Base-by-base conservation (phyloP, 2,888 invertebrate genomes). In the Pristionchus maxplancki region DNA sequence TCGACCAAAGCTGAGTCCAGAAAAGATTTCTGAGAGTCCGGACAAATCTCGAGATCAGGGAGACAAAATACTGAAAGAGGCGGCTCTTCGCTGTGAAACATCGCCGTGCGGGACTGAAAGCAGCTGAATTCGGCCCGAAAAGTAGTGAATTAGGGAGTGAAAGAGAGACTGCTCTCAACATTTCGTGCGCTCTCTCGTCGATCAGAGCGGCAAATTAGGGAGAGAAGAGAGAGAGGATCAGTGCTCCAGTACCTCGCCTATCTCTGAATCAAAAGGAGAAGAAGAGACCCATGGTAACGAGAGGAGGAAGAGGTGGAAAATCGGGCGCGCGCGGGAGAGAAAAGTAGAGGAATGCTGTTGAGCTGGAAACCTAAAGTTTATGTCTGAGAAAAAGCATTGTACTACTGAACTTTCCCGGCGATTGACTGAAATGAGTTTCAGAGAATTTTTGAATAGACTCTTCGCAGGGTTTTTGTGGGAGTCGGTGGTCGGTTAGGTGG, bases 211-310 rank as follows among this genome's bases (percentile, higher is more conserved):
- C n/a, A n/a, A n/a, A 44, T 44, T 44, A 71, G 71, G 37, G 28
- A 71, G 71, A 28, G 71, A 37, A 78, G 37, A 78, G 34, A 48
- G 78, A 78, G 40, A 40, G 40, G 20, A 28, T 8, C 15, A 40
- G 82, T 50, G 82, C 48, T 28, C 37, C 31, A 24, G 82, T 50
- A 48, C 44, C 78, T 0, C 71, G 71, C 37, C 37, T 37, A 37
- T 34, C 64, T 71, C 37, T 24, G 71, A 64, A 64, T 64, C 64
- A 64, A 64, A 64, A 78, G n/a, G 44, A 50, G 82, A 82, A 40
- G 82, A 37, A 81, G 81, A 81, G 44, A 24, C n/a, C 34, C 37
- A 37, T 37, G 31, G 28, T 83, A 58, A n/a, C 24, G 31, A 83
- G 58, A 58, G 83, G 83, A 58, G 58, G 37, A 81, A n/a, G n/a